A percentile compares a stretch with the other conserved stretches of the same genome.
Evolutionary conservation across 2,113 vertebrate species (phyloP).

Genomic region (Fulmarus glacialis): DNA sequence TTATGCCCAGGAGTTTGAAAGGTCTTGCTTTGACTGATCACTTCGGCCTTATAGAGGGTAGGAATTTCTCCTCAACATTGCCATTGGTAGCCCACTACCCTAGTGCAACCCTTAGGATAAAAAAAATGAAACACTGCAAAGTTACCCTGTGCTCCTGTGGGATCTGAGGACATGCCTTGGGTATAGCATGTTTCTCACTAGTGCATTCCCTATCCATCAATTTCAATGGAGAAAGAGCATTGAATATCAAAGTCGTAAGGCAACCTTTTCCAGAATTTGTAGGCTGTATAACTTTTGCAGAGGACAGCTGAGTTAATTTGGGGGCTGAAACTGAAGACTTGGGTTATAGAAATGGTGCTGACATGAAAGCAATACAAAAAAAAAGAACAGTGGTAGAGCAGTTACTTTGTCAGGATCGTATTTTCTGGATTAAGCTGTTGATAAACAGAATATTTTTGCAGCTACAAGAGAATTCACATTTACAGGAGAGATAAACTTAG

Average conservation of each 20-base stretch:
- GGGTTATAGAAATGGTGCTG: not conserved
- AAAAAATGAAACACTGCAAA: not conserved
- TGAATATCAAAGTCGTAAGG: not conserved
- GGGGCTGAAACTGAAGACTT: not conserved
- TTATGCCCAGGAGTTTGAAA: not conserved
- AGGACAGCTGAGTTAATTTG: not conserved
- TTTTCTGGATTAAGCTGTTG: constrained; percentile 25
- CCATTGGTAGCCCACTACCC: not conserved
- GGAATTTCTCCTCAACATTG: not conserved
- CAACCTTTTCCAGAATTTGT: not conserved
- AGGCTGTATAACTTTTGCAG: not conserved
- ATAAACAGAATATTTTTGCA: constrained; percentile 6
- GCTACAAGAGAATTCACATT: constrained; percentile 39
- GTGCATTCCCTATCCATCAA: not conserved
- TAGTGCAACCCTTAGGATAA: not conserved
- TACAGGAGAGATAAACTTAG: constrained; percentile 57
- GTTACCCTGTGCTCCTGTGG: fast-evolving
- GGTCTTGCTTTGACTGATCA: not conserved
- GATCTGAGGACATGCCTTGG: not conserved
- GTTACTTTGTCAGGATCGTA: not conserved
- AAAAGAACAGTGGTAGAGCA: not conserved
- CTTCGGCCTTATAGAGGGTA: not conserved
- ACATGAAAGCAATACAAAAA: not conserved
- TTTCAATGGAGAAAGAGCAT: not conserved
- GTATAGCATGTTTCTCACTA: not conserved